Evolutionary conservation across 2,797 vertebrate genomes (phyloP).

Genomic region (Staurois parvus): DNA sequence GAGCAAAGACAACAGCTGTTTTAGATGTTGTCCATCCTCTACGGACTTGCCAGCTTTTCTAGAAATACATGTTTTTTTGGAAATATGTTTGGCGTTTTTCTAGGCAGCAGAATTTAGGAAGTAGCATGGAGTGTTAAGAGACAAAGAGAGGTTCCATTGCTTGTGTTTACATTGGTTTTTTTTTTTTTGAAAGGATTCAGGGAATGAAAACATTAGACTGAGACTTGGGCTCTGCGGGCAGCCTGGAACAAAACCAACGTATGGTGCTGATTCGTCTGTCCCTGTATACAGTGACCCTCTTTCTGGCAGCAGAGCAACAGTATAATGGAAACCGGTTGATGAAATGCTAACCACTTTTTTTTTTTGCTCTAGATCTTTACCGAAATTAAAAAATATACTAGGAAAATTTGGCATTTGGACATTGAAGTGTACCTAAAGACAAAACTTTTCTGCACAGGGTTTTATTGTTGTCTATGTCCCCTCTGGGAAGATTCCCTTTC

Average conservation of each 20-base stretch:
- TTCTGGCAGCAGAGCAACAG: not conserved
- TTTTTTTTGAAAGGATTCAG: constrained; percentile 14
- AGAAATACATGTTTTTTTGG: constrained; percentile 10
- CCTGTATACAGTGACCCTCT: not conserved
- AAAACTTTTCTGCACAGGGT: no score
- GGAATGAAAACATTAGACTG: constrained; percentile 58
- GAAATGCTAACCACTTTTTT: not conserved
- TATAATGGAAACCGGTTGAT: not conserved
- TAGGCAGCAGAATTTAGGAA: constrained; percentile 34
- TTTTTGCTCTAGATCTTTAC: not conserved
- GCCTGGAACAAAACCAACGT: constrained; percentile 38
- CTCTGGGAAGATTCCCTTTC: no score
- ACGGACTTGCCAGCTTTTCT: not conserved
- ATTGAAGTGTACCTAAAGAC: no score
- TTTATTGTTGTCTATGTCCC: no score
- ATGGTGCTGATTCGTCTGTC: not conserved
- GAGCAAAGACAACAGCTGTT: constrained; percentile 50
- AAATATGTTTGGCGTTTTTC: constrained; percentile 2
- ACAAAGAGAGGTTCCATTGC: constrained; percentile 48
- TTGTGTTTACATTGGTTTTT: constrained; percentile 52
- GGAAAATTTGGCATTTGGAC: no score
- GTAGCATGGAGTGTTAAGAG: constrained; percentile 46
- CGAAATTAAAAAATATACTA: not conserved
- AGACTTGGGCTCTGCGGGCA: constrained; percentile 42
- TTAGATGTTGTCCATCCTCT: not conserved